phyloP scores from a whole-genome alignment of 2,113 vertebrate species.

The Struthio camelus region DNA sequence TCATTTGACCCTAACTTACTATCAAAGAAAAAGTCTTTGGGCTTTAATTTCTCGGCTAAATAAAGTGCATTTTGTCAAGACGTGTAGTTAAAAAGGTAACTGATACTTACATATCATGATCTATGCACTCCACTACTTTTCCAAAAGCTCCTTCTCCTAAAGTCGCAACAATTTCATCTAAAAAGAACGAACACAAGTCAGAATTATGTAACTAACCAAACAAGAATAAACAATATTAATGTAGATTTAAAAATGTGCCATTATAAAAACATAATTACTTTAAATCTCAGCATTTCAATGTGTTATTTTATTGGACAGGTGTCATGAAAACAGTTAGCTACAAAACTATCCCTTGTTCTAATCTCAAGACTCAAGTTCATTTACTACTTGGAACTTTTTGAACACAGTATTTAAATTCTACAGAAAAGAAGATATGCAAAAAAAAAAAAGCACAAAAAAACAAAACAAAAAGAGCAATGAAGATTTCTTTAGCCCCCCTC shows the following conservation, averaged over 20 bases:
- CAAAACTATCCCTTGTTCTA: conserved; percentile 79
- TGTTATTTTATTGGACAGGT: conserved; percentile 79
- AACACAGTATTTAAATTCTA: conserved; percentile 80
- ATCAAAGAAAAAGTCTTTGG: rapidly evolving
- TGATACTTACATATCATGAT: conserved; percentile 83
- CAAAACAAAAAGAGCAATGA: conserved; percentile 83
- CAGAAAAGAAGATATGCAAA: conserved; percentile 82
- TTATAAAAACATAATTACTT: conserved; percentile 79
- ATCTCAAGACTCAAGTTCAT: conserved; percentile 73
- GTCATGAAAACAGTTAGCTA: conserved; percentile 80
- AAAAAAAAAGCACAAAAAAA: conserved; percentile 81
- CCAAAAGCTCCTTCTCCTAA: conserved; percentile 99
- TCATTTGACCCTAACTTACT: not conserved
- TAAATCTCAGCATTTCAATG: conserved; percentile 76
- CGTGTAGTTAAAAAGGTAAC: not conserved
- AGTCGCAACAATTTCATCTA: conserved; percentile 98
- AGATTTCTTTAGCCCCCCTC: conserved; percentile 81
- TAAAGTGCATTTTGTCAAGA: not conserved
- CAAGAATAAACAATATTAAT: conserved; percentile 68
- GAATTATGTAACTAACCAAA: conserved; percentile 47
- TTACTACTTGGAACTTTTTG: conserved; percentile 77
- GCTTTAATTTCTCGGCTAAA: not conserved
- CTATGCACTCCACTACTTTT: conserved; percentile 96
- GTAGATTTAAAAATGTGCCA: conserved; percentile 75
- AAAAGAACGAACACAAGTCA: conserved; percentile 66